Conservation (phyloP, 2,888 invertebrate species). For the Agriotes lineatus region DNA sequence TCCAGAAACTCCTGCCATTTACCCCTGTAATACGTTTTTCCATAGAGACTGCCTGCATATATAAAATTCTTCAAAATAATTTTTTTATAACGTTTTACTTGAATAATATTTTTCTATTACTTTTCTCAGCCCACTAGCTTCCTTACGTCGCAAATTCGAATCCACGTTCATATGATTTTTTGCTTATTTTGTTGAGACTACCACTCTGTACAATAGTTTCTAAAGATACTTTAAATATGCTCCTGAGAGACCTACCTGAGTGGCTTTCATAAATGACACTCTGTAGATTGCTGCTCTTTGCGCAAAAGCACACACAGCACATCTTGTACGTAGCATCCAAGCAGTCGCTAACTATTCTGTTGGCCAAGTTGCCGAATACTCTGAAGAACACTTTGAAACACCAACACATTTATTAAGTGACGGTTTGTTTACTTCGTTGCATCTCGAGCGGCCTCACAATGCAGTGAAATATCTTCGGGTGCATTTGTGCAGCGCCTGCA, state of each 20-base stretch:
- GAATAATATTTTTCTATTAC: no score
- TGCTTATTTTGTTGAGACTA: no score
- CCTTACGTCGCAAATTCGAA: no score
- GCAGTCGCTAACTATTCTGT: constrained; percentile 55
- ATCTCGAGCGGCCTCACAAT: not conserved
- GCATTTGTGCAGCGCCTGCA: constrained; percentile 31
- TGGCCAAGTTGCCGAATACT: constrained; percentile 59
- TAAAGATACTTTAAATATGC: no score
- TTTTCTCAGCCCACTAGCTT: no score
- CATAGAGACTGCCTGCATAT: no score
- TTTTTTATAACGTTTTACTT: no score
- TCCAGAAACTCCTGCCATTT: no score
- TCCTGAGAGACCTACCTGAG: constrained; percentile 38
- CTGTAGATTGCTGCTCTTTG: constrained; percentile 5
- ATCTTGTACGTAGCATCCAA: constrained; percentile 57
- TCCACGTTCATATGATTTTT: no score
- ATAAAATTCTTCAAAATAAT: no score
- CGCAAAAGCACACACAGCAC: constrained; percentile 57
- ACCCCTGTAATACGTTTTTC: no score
- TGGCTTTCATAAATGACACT: constrained; percentile 31
- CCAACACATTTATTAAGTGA: constrained; percentile 58
- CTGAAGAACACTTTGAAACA: constrained; percentile 60
- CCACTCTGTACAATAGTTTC: no score
- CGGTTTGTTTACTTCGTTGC: constrained; percentile 26
- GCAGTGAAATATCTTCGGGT: constrained; percentile 30